Percentiles rank a stretch among this genome's conserved stretches.
Conservation (phyloP, 2,113 vertebrate genomes). For the Climacteris rufus region DNA sequence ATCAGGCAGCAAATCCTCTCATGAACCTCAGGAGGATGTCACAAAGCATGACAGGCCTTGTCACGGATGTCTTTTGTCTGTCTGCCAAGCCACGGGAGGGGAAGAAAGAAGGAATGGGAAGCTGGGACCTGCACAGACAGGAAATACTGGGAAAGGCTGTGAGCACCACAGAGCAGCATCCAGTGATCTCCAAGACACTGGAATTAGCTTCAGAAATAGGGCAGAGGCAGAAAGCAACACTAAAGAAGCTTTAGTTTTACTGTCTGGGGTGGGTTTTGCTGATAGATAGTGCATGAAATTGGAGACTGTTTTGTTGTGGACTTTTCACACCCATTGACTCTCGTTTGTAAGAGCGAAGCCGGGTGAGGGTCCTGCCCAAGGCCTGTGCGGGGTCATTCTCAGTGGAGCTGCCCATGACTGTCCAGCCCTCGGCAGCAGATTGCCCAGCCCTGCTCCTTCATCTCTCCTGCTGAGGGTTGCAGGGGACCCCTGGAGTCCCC, state of each 20-base stretch:
- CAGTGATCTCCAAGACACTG: not conserved
- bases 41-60: not conserved
- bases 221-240: not conserved
- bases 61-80: rapidly evolving
- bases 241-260: not conserved
- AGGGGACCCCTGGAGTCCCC: not conserved
- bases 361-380: rapidly evolving
- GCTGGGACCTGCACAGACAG: not conserved
- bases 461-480: not conserved
- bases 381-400: rapidly evolving
- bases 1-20: not conserved
- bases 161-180: not conserved
- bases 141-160: not conserved
- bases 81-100: not conserved
- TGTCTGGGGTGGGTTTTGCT: not conserved
- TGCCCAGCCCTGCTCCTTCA: not conserved
- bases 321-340: not conserved
- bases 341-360: rapidly evolving
- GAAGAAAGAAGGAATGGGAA: not conserved
- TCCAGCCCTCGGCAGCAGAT: not conserved
- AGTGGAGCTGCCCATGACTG: not conserved
- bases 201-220: not conserved
- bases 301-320: not conserved
- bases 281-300: not conserved
- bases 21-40: not conserved